phyloP scores from a whole-genome alignment of 1,140 invertebrate genomes.

The Pararge aegeria region DNA sequence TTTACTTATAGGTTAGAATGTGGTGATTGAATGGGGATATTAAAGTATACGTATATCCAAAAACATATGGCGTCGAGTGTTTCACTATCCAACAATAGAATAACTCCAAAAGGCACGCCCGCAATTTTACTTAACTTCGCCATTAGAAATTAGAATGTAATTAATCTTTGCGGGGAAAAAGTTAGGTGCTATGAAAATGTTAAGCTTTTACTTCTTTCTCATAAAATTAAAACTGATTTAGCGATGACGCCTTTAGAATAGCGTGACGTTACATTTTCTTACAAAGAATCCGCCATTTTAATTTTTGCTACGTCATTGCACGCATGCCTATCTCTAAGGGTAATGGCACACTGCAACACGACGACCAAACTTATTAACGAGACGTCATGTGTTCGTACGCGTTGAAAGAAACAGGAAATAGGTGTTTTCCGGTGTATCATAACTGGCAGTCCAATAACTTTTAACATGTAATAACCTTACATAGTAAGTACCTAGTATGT shows the following conservation, averaged over 20 bases:
- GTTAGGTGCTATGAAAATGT: conserved; percentile 10
- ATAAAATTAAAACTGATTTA: conserved; percentile 27
- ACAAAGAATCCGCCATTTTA: conserved; percentile 48
- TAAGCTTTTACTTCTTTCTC: conserved; percentile 16
- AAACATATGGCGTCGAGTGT: not conserved
- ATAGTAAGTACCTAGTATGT: too few relatives aligned
- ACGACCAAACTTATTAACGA: not conserved
- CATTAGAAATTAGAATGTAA: conserved; percentile 1
- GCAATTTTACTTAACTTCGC: conserved; percentile 3
- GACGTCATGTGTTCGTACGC: too few relatives aligned
- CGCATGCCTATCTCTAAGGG: conserved; percentile 32
- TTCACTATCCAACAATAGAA: conserved; percentile 6
- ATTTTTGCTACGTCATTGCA: conserved; percentile 51
- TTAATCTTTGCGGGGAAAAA: conserved; percentile 6
- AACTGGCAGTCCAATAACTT: too few relatives aligned
- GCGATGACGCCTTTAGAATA: conserved; percentile 31
- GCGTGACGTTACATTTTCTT: conserved; percentile 55
- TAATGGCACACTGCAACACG: not conserved
- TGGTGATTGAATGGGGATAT: too few relatives aligned
- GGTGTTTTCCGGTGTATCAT: not conserved
- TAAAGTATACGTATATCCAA: too few relatives aligned
- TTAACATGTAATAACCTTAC: too few relatives aligned
- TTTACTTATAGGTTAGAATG: too few relatives aligned
- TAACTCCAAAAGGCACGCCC: conserved; percentile 2
- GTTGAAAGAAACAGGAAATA: not conserved